Evolutionary conservation across 2,113 vertebrate species (phyloP), one percentile per base, ranked within the genome.

Genomic region (Polypterus bichir): DNA sequence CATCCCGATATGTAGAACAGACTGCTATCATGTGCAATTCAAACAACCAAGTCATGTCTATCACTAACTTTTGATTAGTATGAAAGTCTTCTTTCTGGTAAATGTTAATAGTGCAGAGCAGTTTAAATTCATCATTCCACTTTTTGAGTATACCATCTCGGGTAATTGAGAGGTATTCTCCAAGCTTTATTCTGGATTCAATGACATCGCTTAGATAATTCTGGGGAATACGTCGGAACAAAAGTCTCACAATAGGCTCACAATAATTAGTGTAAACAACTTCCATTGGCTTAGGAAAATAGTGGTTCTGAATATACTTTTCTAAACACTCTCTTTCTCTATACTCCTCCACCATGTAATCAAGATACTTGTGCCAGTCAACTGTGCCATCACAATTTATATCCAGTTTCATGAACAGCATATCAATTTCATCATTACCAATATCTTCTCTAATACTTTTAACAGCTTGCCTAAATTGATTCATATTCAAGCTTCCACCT

Each of bases 371-470:
- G 2, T 66, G 65, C 81, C 79, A 78, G 60, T 70, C 72, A 62
- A 75, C 46, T 6, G 62, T 67, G 67, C 76, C 77, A 2, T 65
- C 72, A 27, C 80, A 78, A 63, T 62, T 79, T 4, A 56, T 61
- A 72, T 71, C 82, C 71, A 77, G 64, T 66, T 80, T 78, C 65
- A 67, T 48, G 64, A 86, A 85, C 10, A 77, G 56, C 0, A 9
- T 68, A 52, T 70, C 63, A 0, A 73, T 4, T 1, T 74, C 67
- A 61, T 79, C 68, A 5, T 70, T 68, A 0, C 72, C 59, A 54
- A 57, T n/a, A 6, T 45, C 46, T 5, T 7, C 65, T 61, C 60
- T 60, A 54, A 76, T 68, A 68, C 66, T 75, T 65, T 69, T 73
- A 70, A 71, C 67, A 44, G 69, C 67, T 54, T 47, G 61, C 2